Evolutionary conservation across 2,888 invertebrate genomes (phyloP).

Genomic region (Orthosia gracilis): DNA sequence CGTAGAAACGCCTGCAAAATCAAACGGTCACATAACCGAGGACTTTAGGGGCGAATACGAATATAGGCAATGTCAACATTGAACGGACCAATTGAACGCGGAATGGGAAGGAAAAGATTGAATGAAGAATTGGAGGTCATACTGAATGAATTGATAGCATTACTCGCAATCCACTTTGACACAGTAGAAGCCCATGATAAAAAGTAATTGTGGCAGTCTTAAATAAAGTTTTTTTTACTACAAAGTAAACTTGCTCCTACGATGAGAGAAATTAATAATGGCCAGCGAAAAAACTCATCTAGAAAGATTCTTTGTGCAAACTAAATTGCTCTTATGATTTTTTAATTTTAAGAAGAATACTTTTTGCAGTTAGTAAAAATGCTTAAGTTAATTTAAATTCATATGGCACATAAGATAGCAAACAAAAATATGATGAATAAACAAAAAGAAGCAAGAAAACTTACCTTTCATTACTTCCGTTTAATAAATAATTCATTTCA

Average conservation of each 20-base stretch:
- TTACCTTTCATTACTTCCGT: conserved; percentile 6
- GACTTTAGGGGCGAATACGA: conserved; percentile 36
- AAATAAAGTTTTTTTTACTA: conserved; percentile 13
- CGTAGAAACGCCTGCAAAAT: conserved; percentile 37
- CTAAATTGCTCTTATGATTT: conserved; percentile 19
- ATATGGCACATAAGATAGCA: too few species aligned
- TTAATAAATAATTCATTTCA: conserved; percentile 1
- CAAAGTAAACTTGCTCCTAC: conserved; percentile 20
- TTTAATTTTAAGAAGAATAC: conserved; percentile 12
- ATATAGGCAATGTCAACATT: conserved; percentile 43
- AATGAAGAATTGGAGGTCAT: conserved; percentile 29
- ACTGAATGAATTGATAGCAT: conserved; percentile 29
- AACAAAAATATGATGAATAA: background rate
- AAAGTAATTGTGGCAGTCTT: conserved; percentile 16
- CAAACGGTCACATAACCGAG: conserved; percentile 35
- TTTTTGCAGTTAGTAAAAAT: background rate
- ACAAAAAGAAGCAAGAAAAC: background rate
- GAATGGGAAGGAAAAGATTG: conserved; percentile 34
- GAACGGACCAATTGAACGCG: conserved; percentile 26
- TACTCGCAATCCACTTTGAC: conserved; percentile 33
- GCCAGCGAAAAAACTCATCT: conserved; percentile 25
- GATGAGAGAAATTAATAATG: conserved; percentile 25
- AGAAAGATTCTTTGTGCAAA: conserved; percentile 16
- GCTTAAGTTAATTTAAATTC: too few species aligned
- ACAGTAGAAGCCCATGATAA: conserved; percentile 9